Evolutionary conservation across 2,888 invertebrate genomes (phyloP), one percentile per base, ranked within the genome.

Genomic region (Sphecodes monilicornis): DNA sequence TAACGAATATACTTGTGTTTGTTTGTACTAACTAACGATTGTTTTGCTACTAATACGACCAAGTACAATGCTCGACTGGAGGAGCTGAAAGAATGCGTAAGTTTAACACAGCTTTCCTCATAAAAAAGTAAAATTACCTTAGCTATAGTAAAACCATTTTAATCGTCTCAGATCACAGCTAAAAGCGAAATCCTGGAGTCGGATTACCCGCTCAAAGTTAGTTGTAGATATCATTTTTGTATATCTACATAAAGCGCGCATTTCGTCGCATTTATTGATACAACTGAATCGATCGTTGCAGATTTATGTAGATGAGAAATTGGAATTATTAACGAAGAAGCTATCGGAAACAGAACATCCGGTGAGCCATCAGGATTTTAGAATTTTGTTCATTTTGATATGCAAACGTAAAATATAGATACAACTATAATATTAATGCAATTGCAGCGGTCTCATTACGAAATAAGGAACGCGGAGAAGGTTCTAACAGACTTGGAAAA

Each of bases 1-100:
- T 26, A 68, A 36, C 1, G 3, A 32, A 13, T n/a, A 26, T 36
- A 54, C 18, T 43, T 68, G 39, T 60, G 36, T 26, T 66, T 71
- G 50, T 60, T 60, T 60, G 18, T 26, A 64, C n/a, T 73, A 36
- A 84, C 32, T 76, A 80, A 87, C 73, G 46, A 72, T 18, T 66
- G 4, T 75, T n/a, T n/a, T 78, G 78, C 72, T 69, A 50, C 46
- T 32, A 32, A 71, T 26, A 1, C 26, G 3, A 43, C 26, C 39
- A 74, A 93, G 93, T 89, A 89, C 71, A 90, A 89, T 16, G 81
- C 84, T 54, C 84, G 83, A 41, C 89, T 79, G 68, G 89, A 90
- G 1, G 91, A 92, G 71, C 76, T 93, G 22, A 89, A 87, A 76
- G 89, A 90, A 77, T 82, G 80, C 18, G 93, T 93, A 81, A 91